These are phyloP conservation scores for Parnassius mnemosyne DNA, from an alignment of 2,888 invertebrate genomes.

Conservation along the genomic window DNA sequence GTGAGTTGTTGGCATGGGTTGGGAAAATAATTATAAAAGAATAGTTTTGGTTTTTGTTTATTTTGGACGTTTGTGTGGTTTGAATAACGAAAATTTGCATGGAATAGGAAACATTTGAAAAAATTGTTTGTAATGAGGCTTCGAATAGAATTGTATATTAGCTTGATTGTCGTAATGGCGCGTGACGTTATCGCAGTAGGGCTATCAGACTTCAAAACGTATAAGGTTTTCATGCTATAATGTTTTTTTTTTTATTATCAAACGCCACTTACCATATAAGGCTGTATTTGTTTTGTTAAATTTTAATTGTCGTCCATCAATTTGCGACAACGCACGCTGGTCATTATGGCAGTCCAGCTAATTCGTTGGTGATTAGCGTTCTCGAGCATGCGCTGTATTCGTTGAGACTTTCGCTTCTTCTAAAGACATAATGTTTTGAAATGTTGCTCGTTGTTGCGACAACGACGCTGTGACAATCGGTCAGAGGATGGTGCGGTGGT, in stretches of 20 bases:
- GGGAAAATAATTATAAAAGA: slow-evolving; percentile 51
- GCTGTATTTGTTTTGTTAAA: background rate
- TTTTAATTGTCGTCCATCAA: too few species aligned
- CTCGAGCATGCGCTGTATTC: slow-evolving; percentile 78
- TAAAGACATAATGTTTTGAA: slow-evolving; percentile 45
- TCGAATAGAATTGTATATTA: slow-evolving; percentile 50
- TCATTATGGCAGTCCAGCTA: slow-evolving; percentile 1
- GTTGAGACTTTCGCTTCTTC: slow-evolving; percentile 75
- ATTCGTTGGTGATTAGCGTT: slow-evolving; percentile 65
- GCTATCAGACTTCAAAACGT: background rate
- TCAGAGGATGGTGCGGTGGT: slow-evolving; percentile 77
- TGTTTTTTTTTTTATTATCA: too few species aligned
- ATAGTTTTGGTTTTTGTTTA: slow-evolving; percentile 71
- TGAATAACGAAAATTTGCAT: slow-evolving; percentile 31
- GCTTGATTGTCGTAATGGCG: slow-evolving; percentile 9
- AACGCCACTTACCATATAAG: too few species aligned
- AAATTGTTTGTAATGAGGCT: slow-evolving; percentile 45
- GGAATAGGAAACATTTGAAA: slow-evolving; percentile 23
- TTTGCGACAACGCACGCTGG: slow-evolving; percentile 4
- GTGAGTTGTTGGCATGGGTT: slow-evolving; percentile 69
- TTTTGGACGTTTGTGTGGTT: slow-evolving; percentile 62
- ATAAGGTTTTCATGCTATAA: too few species aligned
- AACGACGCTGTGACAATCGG: slow-evolving; percentile 58
- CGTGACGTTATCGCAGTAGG: slow-evolving; percentile 32
- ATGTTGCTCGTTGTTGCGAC: slow-evolving; percentile 48